phyloP scores from a whole-genome alignment of 2,888 invertebrate species.

The Trypoxylon attenuatum region DNA sequence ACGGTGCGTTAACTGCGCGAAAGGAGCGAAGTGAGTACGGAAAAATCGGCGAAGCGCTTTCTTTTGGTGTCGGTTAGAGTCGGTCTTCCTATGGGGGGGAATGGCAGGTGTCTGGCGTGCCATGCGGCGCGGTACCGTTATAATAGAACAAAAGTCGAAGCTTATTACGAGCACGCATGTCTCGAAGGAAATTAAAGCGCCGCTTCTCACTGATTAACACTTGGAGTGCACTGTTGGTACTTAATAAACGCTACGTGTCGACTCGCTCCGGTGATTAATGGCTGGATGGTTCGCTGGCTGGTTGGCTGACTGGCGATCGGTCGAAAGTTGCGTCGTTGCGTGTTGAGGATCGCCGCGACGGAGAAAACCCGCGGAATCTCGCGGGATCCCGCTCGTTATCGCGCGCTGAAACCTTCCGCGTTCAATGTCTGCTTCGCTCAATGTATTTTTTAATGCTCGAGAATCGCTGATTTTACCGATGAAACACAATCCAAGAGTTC shows the following conservation, averaged over 20 bases:
- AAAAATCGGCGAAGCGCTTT: slow-evolving; percentile 18
- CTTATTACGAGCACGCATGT: slow-evolving; percentile 45
- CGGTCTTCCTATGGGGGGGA: too few species aligned
- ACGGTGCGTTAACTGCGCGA: not conserved
- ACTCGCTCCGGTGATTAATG: slow-evolving; percentile 57
- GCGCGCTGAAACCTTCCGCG: too few species aligned
- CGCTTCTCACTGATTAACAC: slow-evolving; percentile 45
- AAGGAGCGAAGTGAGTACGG: too few species aligned
- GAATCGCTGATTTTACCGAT: too few species aligned
- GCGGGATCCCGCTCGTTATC: too few species aligned
- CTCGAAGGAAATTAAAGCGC: slow-evolving; percentile 42
- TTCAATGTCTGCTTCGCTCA: too few species aligned
- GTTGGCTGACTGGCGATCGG: slow-evolving; percentile 17
- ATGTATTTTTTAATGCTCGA: too few species aligned
- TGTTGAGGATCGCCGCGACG: not conserved
- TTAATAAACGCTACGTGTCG: slow-evolving; percentile 52
- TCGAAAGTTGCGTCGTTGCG: slow-evolving; percentile 33
- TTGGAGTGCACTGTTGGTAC: slow-evolving; percentile 31
- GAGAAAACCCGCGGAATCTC: not conserved
- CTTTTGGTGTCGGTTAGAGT: slow-evolving; percentile 12
- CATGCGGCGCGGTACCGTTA: slow-evolving; percentile 31
- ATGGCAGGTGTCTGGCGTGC: slow-evolving; percentile 34
- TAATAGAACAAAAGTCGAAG: slow-evolving; percentile 39
- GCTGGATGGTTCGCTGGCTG: too few species aligned
- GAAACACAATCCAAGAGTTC: too few species aligned